A percentile compares a stretch with the other conserved stretches of the same genome.
These are phyloP conservation scores for Sebastes kiyomatsui DNA, from an alignment of 2,797 vertebrate species.

Conservation along the genomic window DNA sequence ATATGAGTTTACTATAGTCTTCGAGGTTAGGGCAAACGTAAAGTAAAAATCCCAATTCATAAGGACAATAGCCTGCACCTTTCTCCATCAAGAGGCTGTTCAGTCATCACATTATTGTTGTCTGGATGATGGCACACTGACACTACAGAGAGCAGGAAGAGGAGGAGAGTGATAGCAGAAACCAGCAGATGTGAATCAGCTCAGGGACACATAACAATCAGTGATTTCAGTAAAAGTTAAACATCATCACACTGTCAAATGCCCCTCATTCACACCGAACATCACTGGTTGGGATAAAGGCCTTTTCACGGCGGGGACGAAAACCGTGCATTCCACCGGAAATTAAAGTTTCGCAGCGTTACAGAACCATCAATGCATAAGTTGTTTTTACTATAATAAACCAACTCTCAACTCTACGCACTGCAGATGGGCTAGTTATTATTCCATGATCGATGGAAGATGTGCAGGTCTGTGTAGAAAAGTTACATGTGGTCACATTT, in stretches of 20 bases:
- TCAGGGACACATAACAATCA: background rate
- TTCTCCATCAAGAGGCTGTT: background rate
- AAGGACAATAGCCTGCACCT: background rate
- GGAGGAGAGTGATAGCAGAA: background rate
- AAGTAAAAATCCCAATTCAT: background rate
- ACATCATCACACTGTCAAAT: background rate
- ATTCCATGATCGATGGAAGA: background rate
- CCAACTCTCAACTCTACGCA: background rate
- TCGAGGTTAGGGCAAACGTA: background rate
- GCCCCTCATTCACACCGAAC: background rate
- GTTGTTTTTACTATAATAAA: background rate
- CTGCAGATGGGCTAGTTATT: background rate
- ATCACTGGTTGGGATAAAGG: background rate
- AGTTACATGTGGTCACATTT: background rate
- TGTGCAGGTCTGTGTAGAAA: background rate
- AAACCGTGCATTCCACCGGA: too few relatives aligned
- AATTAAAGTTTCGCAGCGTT: background rate
- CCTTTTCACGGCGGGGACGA: too few relatives aligned
- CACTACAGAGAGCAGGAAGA: background rate
- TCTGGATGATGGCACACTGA: background rate
- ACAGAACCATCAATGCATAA: background rate
- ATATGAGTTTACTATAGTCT: background rate
- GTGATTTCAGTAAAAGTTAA: background rate
- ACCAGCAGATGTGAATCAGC: background rate
- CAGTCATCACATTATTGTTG: background rate